A percentile compares a stretch with the other conserved stretches of the same genome.
These are phyloP conservation scores for Diploscapter pachys DNA, from an alignment of 1,140 invertebrate species.

Conservation along the genomic window DNA sequence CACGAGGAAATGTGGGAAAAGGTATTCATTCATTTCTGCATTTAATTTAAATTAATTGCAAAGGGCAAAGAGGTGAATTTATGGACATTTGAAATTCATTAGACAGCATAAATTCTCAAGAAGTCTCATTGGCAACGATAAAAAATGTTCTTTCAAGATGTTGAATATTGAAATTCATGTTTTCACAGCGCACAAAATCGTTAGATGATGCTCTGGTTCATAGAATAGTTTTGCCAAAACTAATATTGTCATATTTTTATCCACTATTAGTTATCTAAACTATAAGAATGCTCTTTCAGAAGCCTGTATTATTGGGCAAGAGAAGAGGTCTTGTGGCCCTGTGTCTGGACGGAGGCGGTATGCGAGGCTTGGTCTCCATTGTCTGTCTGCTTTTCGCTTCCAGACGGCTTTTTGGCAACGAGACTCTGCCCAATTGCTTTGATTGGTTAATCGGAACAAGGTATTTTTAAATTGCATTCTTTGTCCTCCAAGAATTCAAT, in stretches of 20 bases:
- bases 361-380: constrained; percentile 49
- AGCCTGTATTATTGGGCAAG: too few species aligned
- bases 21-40: constrained; percentile 20
- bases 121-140: not conserved
- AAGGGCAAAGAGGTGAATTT: not conserved
- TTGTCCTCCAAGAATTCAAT: too few species aligned
- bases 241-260: too few species aligned
- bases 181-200: too few species aligned
- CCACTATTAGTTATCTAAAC: too few species aligned
- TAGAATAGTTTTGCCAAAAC: too few species aligned
- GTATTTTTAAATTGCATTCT: too few species aligned
- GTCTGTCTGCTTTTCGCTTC: constrained; percentile 48
- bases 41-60: too few species aligned
- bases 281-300: too few species aligned
- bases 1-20: constrained; percentile 36
- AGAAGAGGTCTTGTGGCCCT: constrained; percentile 39
- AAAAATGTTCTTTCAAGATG: too few species aligned
- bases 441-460: constrained; percentile 50
- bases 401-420: constrained; percentile 46
- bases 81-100: constrained; percentile 29
- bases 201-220: too few species aligned
- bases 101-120: constrained; percentile 5
- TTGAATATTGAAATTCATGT: too few species aligned
- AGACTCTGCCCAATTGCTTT: constrained; percentile 39
- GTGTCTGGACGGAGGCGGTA: constrained; percentile 50